phyloP scores from a whole-genome alignment of 1,140 invertebrate species.

The Leptoteleia sp. region DNA sequence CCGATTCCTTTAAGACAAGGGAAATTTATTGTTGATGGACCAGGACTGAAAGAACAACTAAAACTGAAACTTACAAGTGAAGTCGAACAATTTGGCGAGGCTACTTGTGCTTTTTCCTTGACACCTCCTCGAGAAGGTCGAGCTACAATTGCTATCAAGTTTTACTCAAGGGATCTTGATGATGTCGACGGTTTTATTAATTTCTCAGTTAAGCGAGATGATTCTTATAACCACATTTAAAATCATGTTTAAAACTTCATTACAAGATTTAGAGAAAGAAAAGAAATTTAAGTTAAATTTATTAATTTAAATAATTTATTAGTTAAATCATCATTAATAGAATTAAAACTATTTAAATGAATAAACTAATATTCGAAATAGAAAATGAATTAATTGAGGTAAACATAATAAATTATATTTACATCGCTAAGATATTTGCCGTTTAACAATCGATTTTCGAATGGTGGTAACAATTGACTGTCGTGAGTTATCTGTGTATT shows the following conservation, averaged over 20 bases:
- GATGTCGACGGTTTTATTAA: constrained; percentile 91
- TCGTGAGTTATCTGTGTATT: too few relatives aligned
- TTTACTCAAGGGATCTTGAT: constrained; percentile 88
- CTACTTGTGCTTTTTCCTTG: constrained; percentile 85
- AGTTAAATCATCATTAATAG: too few relatives aligned
- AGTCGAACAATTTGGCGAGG: constrained; percentile 84
- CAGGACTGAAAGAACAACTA: constrained; percentile 86
- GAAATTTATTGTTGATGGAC: constrained; percentile 88
- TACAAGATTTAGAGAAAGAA: background rate
- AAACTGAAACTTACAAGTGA: constrained; percentile 85
- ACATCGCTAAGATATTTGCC: too few relatives aligned
- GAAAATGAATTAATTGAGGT: too few relatives aligned
- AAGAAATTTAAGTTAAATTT: too few relatives aligned
- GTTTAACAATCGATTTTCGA: too few relatives aligned
- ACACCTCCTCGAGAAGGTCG: constrained; percentile 86
- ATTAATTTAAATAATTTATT: too few relatives aligned
- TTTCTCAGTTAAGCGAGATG: constrained; percentile 80
- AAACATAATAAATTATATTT: too few relatives aligned
- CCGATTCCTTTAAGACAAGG: constrained; percentile 87
- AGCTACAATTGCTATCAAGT: constrained; percentile 89
- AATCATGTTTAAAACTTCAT: background rate
- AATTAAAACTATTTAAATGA: too few relatives aligned
- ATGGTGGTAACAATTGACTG: too few relatives aligned
- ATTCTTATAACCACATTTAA: constrained; percentile 28
- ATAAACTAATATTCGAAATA: too few relatives aligned